Conservation (phyloP, 2,797 vertebrate species). For the Bufotes viridis region DNA sequence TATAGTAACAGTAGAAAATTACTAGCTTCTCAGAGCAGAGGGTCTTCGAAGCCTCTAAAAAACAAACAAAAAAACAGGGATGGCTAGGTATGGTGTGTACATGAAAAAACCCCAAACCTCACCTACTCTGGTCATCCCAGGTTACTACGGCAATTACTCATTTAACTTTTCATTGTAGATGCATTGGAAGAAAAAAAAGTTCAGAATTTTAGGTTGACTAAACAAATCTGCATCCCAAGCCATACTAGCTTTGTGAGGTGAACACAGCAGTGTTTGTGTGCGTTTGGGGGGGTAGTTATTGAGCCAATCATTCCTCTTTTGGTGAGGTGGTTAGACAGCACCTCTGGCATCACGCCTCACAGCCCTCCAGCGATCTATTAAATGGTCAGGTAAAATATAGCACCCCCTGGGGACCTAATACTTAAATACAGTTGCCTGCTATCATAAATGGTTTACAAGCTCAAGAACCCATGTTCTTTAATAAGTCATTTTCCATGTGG, state of each 20-base stretch:
- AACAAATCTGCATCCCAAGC: too few species aligned
- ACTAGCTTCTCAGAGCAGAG: too few species aligned
- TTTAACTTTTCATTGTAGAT: not conserved
- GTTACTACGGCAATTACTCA: not conserved
- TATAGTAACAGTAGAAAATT: too few species aligned
- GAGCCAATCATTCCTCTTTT: slow-evolving; percentile 11
- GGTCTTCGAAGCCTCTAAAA: too few species aligned
- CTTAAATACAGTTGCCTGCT: slow-evolving; percentile 57
- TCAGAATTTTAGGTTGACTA: too few species aligned
- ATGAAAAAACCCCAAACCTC: not conserved
- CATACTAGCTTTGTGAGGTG: too few species aligned
- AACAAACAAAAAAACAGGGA: too few species aligned
- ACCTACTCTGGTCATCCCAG: too few species aligned
- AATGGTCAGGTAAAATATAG: slow-evolving; percentile 52
- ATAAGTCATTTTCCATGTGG: slow-evolving; percentile 63
- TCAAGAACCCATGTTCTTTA: slow-evolving; percentile 52
- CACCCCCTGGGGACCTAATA: slow-evolving; percentile 56
- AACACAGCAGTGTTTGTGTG: not conserved
- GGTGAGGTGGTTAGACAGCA: slow-evolving; percentile 10
- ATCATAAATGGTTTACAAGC: slow-evolving; percentile 61
- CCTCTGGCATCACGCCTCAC: slow-evolving; percentile 43
- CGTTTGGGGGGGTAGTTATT: not conserved
- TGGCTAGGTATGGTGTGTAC: too few species aligned
- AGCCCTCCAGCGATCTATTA: slow-evolving; percentile 31
- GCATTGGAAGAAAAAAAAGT: too few species aligned